Evolutionary conservation across 2,888 invertebrate genomes (phyloP).

Genomic region (Serrognathus titanus): DNA sequence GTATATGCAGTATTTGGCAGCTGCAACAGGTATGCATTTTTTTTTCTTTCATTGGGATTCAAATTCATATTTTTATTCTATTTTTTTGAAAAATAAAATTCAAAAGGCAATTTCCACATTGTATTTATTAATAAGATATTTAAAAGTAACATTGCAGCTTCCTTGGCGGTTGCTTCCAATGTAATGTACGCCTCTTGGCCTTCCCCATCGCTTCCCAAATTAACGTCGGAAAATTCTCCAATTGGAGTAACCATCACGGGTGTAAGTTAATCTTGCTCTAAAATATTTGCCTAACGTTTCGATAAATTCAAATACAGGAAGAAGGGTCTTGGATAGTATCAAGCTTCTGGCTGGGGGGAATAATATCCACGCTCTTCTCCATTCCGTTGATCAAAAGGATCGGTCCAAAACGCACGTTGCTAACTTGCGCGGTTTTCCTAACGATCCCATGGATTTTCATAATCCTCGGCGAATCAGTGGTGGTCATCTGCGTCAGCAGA

Average conservation of each 20-base stretch:
- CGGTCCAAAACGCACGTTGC: conserved; percentile 56
- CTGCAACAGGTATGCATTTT: conserved; percentile 20
- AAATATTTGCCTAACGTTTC: background rate
- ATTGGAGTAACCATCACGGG: conserved; percentile 21
- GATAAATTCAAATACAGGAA: conserved; percentile 36
- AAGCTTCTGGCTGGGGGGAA: conserved; percentile 55
- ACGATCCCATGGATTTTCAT: conserved; percentile 53
- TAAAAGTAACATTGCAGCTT: conserved; percentile 14
- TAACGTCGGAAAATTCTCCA: conserved; percentile 25
- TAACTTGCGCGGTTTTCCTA: conserved; percentile 53
- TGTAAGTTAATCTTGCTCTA: conserved; percentile 9
- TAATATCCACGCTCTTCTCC: conserved; percentile 56
- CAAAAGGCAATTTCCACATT: background rate
- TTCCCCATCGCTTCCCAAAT: conserved; percentile 25
- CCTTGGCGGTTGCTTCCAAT: conserved; percentile 20
- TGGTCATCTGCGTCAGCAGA: conserved; percentile 59
- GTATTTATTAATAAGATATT: background rate
- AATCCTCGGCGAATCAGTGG: conserved; percentile 34
- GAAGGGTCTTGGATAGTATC: conserved; percentile 60
- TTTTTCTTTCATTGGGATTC: background rate
- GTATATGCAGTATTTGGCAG: conserved; percentile 23
- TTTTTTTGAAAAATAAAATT: background rate
- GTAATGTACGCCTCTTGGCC: conserved; percentile 27
- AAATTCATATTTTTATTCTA: background rate
- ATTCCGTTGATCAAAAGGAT: conserved; percentile 56